Conservation (phyloP, 2,113 vertebrate species). For the Rafetus swinhoei region DNA sequence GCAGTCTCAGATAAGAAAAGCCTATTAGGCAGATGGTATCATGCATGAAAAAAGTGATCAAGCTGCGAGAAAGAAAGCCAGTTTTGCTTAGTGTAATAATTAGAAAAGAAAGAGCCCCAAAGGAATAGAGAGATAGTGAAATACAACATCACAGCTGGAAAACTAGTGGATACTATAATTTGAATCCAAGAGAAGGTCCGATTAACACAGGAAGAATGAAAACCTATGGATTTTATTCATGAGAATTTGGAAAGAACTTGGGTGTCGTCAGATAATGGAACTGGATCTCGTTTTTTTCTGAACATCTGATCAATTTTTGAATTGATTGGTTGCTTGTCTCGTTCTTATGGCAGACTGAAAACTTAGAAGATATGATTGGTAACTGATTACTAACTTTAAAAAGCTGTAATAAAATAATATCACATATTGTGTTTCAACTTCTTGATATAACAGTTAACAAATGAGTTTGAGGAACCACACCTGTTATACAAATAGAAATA, state of each 20-base stretch:
- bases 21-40: conserved; percentile 76
- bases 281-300: background rate
- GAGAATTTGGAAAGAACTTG: background rate
- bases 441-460: background rate
- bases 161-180: conserved; percentile 12
- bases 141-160: conserved; percentile 51
- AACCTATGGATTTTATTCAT: background rate
- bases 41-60: conserved; percentile 67
- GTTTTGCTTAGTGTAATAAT: conserved; percentile 70
- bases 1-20: conserved; percentile 60
- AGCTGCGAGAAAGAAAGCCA: conserved; percentile 65
- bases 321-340: background rate
- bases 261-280: background rate
- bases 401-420: background rate
- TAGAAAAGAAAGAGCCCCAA: conserved; percentile 59
- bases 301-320: background rate
- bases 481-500: background rate
- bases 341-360: background rate
- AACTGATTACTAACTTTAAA: background rate
- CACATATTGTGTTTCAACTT: background rate
- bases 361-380: background rate
- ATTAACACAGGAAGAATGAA: conserved; percentile 24
- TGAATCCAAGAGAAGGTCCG: conserved; percentile 6
- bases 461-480: background rate
- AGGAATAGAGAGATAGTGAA: conserved; percentile 47